These are phyloP conservation scores for Prunella strophiata DNA, from an alignment of 2,797 vertebrate species.

Conservation along the genomic window DNA sequence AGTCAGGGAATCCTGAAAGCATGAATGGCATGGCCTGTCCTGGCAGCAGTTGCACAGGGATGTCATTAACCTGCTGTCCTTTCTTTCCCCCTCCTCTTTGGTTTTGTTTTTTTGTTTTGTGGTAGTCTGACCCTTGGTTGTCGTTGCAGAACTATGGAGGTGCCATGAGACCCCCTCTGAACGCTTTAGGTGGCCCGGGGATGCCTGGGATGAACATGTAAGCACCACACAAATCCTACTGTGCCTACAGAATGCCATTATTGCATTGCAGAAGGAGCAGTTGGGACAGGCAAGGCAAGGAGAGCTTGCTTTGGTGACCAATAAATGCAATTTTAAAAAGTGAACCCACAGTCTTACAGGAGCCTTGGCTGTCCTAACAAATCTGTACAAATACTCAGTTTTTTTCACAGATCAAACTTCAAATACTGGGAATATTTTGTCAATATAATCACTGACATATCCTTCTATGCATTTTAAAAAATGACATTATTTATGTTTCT, in stretches of 20 bases:
- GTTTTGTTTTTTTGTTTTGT: slow-evolving; percentile 87
- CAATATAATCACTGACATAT: background rate
- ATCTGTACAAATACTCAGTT: background rate
- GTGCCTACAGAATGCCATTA: background rate
- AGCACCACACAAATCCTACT: slow-evolving; percentile 73
- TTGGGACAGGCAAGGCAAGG: background rate
- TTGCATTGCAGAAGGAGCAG: background rate
- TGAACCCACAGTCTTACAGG: background rate
- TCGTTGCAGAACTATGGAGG: slow-evolving; percentile 93
- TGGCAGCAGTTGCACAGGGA: slow-evolving; percentile 65
- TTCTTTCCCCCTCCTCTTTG: slow-evolving; percentile 85
- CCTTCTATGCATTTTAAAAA: background rate
- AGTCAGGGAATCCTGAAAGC: slow-evolving; percentile 57
- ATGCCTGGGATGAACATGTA: slow-evolving; percentile 99
- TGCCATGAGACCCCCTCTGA: slow-evolving; percentile 97
- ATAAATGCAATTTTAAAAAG: background rate
- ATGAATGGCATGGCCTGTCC: slow-evolving; percentile 76
- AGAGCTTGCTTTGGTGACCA: background rate
- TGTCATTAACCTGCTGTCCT: slow-evolving; percentile 85
- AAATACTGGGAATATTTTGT: background rate
- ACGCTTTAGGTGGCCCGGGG: slow-evolving; percentile 93
- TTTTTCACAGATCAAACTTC: background rate
- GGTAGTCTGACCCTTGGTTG: slow-evolving; percentile 86
- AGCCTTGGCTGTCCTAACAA: background rate
- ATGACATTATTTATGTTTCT: background rate